These are phyloP conservation scores for Basileuterus tristriatus DNA, from an alignment of 2,797 vertebrate species.

Conservation along the genomic window DNA sequence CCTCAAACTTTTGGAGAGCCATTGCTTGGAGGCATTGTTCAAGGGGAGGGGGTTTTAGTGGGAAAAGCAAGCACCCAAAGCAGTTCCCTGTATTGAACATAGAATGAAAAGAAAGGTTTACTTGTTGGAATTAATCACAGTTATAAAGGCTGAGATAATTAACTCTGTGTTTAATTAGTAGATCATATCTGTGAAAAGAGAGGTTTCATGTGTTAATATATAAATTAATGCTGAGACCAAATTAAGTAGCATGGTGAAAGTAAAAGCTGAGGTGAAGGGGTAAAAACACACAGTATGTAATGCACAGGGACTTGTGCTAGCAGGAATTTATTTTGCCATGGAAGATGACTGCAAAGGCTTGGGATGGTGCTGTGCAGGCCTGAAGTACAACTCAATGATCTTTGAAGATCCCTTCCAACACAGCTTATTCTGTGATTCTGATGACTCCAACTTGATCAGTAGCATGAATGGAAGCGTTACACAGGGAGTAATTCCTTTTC, in stretches of 20 bases:
- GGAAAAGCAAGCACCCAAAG: not conserved
- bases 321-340: not conserved
- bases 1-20: not conserved
- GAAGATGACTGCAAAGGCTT: not conserved
- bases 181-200: not conserved
- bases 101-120: not conserved
- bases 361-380: not conserved
- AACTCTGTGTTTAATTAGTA: not conserved
- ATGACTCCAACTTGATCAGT: not conserved
- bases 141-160: not conserved
- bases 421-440: not conserved
- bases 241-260: not conserved
- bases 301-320: not conserved
- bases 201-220: not conserved
- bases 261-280: not conserved
- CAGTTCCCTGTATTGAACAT: not conserved
- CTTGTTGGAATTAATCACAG: not conserved
- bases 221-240: not conserved
- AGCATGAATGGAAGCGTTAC: not conserved
- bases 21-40: not conserved
- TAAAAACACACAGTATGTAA: not conserved
- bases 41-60: not conserved
- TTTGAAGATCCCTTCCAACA: not conserved
- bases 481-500: not conserved
- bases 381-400: not conserved